Base-by-base conservation (phyloP, 2,113 vertebrate species). In the Aphyosemion australe region DNA sequence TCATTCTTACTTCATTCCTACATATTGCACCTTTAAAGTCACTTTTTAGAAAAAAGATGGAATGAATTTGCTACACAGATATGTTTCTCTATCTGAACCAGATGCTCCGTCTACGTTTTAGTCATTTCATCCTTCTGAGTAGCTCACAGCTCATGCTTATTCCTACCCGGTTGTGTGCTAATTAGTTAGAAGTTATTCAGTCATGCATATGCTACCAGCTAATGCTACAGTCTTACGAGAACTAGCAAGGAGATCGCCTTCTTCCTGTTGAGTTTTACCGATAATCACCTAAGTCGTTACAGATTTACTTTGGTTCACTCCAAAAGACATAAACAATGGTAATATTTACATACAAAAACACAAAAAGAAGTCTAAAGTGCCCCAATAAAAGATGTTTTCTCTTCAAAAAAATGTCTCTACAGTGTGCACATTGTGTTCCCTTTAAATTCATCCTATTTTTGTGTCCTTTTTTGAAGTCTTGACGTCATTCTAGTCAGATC, bases 121-220 rank as follows among this genome's bases (percentile, higher is more conserved):
- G 3, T 32, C 14, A 26, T 26, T 9, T 67, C n/a, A 10, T 68
- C 76, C 55, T 4, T 43, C 72, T 57, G 10, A 41, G 74, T 42
- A 69, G 69, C 55, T 48, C 59, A 42, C 15, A 75, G 80, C 76
- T 84, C 84, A 83, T 89, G 84, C 82, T 84, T 67, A 76, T 59
- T 76, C 72, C 83, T 84, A 85, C 76, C 31, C 50, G 76, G 72
- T 74, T 73, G 45, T 71, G 72, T 79, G 73, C 79, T 89, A 81
- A 82, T 83, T 73, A 57, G 58, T 83, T 73, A 57, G 58, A 78
- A 74, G 47, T 75, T 68, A 65, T 52, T 79, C 73, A 73, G 49
- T 86, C 91, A 92, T 91, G 90, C 86, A 49, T 63, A 87, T 87
- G 87, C 89, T 91, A 89, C 84, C 68, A 78, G 79, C 90, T 93